Conservation (phyloP, 2,888 invertebrate species). For the Nomada ruficornis region DNA sequence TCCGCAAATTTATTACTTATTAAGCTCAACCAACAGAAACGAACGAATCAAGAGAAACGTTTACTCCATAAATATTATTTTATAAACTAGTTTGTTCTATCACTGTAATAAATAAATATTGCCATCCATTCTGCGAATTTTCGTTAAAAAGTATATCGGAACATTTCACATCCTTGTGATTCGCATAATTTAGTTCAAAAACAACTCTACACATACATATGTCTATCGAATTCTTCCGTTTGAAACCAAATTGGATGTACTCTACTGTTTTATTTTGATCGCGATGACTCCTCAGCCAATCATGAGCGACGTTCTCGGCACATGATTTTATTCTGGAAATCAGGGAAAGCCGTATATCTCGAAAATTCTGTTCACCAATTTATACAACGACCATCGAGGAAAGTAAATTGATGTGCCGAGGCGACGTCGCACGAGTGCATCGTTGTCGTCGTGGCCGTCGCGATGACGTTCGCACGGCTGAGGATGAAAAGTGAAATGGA, state of each 20-base stretch:
- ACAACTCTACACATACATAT: no score
- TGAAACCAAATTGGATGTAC: neutral
- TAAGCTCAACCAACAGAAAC: neutral
- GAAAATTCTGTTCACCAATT: constrained; percentile 26
- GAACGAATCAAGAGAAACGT: constrained; percentile 15
- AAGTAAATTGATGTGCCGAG: constrained; percentile 38
- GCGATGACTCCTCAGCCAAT: neutral
- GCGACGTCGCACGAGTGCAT: neutral
- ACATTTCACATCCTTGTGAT: neutral
- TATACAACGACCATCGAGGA: constrained; percentile 44
- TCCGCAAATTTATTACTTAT: constrained; percentile 8
- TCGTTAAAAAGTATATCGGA: no score
- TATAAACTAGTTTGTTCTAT: no score
- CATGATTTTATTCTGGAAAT: constrained; percentile 58
- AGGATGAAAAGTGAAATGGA: constrained; percentile 39
- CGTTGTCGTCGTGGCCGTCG: neutral
- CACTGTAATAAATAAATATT: no score
- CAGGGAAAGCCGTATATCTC: constrained; percentile 53
- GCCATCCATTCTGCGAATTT: no score
- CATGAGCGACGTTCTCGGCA: constrained; percentile 16
- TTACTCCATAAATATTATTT: neutral
- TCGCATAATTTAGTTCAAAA: neutral
- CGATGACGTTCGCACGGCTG: constrained; percentile 6
- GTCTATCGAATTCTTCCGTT: no score
- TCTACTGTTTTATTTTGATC: neutral